Evolutionary conservation across 2,888 invertebrate genomes (phyloP).

Genomic region (Hartigia nigra): DNA sequence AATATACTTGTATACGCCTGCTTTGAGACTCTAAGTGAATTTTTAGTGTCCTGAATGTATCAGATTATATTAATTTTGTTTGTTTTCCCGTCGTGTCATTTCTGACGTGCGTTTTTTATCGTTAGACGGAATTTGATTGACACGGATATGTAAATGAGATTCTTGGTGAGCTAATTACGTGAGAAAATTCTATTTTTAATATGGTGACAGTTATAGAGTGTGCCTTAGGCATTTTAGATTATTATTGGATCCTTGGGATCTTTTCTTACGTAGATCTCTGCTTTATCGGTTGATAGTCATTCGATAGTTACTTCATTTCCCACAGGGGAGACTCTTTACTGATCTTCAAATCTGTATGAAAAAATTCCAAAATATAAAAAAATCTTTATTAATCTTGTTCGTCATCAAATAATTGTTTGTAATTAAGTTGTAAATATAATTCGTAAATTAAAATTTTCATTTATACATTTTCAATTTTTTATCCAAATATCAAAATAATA

Average conservation of each 20-base stretch:
- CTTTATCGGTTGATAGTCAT: slow-evolving; percentile 39
- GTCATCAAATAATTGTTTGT: neutral
- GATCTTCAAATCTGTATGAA: neutral
- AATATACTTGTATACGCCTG: neutral
- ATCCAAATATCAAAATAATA: neutral
- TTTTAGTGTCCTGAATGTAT: neutral
- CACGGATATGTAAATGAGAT: neutral
- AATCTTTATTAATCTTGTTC: neutral
- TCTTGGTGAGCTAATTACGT: neutral
- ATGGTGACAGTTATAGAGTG: neutral
- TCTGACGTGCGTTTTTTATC: neutral
- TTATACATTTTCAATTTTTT: neutral
- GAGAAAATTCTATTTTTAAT: neutral
- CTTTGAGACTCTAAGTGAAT: neutral
- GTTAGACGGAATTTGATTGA: neutral
- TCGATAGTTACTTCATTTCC: slow-evolving; percentile 44
- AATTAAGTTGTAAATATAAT: neutral
- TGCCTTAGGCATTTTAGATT: neutral
- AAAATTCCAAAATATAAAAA: neutral
- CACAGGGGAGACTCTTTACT: slow-evolving; percentile 51
- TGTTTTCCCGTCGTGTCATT: neutral
- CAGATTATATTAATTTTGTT: neutral
- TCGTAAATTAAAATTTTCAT: neutral
- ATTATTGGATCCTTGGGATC: neutral
- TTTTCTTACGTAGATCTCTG: slow-evolving; percentile 24